Conservation (phyloP, 2,113 vertebrate species). For the Nerophis lumbriciformis region DNA sequence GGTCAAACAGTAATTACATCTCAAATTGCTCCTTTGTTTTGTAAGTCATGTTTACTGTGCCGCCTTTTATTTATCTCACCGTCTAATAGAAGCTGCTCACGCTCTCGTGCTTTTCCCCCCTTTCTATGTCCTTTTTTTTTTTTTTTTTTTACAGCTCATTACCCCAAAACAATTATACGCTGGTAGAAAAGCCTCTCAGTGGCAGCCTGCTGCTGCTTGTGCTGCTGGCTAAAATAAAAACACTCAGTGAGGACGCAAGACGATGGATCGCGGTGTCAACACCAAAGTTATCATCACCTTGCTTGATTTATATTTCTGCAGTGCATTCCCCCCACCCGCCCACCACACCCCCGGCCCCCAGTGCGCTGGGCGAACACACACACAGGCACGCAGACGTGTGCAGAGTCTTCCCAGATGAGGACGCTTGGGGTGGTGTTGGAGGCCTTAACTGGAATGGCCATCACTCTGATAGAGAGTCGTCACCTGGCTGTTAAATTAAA, state of each 20-base stretch:
- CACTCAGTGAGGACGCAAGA: constrained; percentile 44
- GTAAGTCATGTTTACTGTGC: constrained; percentile 42
- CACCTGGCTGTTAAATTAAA: constrained; percentile 63
- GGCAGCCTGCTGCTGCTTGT: constrained; percentile 34
- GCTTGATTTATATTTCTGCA: constrained; percentile 59
- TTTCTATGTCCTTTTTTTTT: constrained; percentile 41
- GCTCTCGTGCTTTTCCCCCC: constrained; percentile 24
- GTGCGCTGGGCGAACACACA: neutral
- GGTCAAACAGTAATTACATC: constrained; percentile 31
- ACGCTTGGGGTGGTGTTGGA: constrained; percentile 38
- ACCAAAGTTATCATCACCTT: constrained; percentile 68
- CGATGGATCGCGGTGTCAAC: constrained; percentile 60
- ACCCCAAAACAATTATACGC: constrained; percentile 65
- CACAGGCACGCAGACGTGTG: constrained; percentile 13
- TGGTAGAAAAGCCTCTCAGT: constrained; percentile 51
- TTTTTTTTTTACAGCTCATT: constrained; percentile 54
- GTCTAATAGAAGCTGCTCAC: constrained; percentile 31
- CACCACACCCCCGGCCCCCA: constrained; percentile 5
- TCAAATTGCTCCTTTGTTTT: constrained; percentile 38
- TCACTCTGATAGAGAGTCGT: constrained; percentile 46
- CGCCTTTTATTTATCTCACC: constrained; percentile 20
- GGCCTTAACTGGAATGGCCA: constrained; percentile 46
- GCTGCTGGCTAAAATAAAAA: constrained; percentile 59
- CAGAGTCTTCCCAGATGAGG: constrained; percentile 42
- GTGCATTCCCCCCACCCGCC: constrained; percentile 16